phyloP scores from a whole-genome alignment of 2,113 vertebrate species.

The Todiramphus chloris region DNA sequence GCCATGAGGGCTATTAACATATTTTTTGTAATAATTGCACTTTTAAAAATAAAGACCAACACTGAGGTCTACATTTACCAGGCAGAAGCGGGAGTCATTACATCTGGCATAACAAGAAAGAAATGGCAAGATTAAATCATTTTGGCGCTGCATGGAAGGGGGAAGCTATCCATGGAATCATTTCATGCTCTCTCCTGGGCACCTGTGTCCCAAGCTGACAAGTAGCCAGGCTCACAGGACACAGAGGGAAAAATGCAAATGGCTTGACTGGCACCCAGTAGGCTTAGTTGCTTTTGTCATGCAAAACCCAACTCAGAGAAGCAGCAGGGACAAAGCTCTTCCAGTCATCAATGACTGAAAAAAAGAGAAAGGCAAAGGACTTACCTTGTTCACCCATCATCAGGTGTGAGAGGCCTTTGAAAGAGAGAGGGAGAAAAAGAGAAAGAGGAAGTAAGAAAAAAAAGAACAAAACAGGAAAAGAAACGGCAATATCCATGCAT shows the following conservation, averaged over 20 bases:
- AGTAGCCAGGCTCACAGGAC: constrained; percentile 28
- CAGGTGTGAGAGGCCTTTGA: constrained; percentile 92
- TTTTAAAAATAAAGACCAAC: constrained; percentile 53
- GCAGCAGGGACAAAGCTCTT: constrained; percentile 3
- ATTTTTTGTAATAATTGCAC: constrained; percentile 40
- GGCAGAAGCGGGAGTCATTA: constrained; percentile 17
- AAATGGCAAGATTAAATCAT: constrained; percentile 22
- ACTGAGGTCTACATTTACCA: constrained; percentile 32
- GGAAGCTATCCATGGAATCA: background rate
- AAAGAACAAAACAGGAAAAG: constrained; percentile 13
- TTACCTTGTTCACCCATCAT: constrained; percentile 97
- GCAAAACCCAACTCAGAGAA: constrained; percentile 13
- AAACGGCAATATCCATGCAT: constrained; percentile 52
- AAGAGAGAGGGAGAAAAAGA: background rate
- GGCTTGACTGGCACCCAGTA: background rate
- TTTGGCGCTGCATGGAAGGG: constrained; percentile 1
- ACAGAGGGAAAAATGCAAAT: constrained; percentile 17
- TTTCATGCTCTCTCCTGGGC: constrained; percentile 29
- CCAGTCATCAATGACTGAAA: background rate
- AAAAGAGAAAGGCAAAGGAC: constrained; percentile 58
- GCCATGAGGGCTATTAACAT: constrained; percentile 60
- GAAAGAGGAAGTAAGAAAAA: constrained; percentile 6
- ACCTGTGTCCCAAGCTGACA: background rate
- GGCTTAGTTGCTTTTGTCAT: background rate
- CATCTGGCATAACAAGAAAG: constrained; percentile 30